Percentiles rank a stretch among this genome's conserved stretches.
Evolutionary conservation across 2,888 invertebrate species (phyloP).

Genomic region (Cecidostiba fungosa): DNA sequence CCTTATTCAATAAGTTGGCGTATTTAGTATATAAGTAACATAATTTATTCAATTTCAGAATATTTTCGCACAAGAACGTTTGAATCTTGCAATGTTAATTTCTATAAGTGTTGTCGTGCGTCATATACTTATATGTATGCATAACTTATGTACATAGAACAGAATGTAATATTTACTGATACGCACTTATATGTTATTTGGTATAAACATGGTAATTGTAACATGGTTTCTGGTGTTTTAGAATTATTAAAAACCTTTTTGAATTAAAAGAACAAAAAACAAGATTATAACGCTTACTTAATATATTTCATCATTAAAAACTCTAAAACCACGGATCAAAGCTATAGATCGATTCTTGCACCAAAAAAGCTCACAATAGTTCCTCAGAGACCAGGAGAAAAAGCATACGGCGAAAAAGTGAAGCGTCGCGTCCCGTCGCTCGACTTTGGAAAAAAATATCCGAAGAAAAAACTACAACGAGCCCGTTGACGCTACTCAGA

Average conservation of each 20-base stretch:
- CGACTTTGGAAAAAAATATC: slow-evolving; percentile 1
- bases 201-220: background rate
- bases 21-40: background rate
- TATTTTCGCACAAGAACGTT: background rate
- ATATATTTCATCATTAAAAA: background rate
- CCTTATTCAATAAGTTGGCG: background rate
- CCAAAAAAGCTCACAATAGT: slow-evolving; percentile 10
- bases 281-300: no score
- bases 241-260: background rate
- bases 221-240: background rate
- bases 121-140: background rate
- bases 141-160: background rate
- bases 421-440: background rate
- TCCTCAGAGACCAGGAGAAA: background rate
- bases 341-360: background rate
- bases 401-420: background rate
- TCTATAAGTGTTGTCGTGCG: background rate
- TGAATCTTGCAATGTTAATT: background rate
- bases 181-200: background rate
- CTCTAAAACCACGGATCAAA: no score
- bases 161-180: background rate
- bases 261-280: no score
- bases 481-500: slow-evolving; percentile 24
- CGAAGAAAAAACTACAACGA: slow-evolving; percentile 25
- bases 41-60: background rate